Base-by-base conservation (phyloP, 1,140 invertebrate species). In the Cyclargus thomasi region DNA sequence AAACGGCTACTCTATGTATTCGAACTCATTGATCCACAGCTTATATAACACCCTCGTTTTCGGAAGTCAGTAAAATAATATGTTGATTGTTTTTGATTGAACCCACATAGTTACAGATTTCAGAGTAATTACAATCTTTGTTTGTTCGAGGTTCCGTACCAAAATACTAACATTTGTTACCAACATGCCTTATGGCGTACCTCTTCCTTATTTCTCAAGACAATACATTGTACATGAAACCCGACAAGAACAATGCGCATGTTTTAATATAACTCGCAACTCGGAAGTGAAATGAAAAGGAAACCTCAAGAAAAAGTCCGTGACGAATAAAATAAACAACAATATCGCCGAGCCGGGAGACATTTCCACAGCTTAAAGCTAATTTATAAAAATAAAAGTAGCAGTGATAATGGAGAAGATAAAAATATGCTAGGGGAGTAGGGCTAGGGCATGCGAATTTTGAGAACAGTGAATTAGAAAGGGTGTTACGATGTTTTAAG, bases 341-440 rank as follows among this genome's bases (percentile, higher is more conserved):
- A 59, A 59, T 59, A 59, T 59, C 21, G 18, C 55, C 55, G 55
- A 59, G 17, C 18, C 53, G 1, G 10, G 55, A 21, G 20, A 7
- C 18, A 59, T 20, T 59, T 21, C 18, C 2, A 1, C 3, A 59
- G 55, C 55, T 59, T 59, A 57, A 59, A 59, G 55, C 55, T 59
- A 59, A 59, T 59, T 59, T 59, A 59, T 59, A 59, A 59, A 59
- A 59, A 59, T 59, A 59, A 59, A 21, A 21, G 55, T 8, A 59
- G 18, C 17, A 7, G 10, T 59, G 0, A n/a, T 11, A 47, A 3
- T 1, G 0, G 39, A 16, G 39, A 16, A 11, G 39, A 35, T 14
- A 47, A 14, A 47, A 14, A 11, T 47, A 47, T 11, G 39, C 11
- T 47, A 47, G 39, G 39, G 39, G 39, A 47, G 39, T 8, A 8